phyloP scores from a whole-genome alignment of 2,888 invertebrate species.

The Cartodere bifasciata region DNA sequence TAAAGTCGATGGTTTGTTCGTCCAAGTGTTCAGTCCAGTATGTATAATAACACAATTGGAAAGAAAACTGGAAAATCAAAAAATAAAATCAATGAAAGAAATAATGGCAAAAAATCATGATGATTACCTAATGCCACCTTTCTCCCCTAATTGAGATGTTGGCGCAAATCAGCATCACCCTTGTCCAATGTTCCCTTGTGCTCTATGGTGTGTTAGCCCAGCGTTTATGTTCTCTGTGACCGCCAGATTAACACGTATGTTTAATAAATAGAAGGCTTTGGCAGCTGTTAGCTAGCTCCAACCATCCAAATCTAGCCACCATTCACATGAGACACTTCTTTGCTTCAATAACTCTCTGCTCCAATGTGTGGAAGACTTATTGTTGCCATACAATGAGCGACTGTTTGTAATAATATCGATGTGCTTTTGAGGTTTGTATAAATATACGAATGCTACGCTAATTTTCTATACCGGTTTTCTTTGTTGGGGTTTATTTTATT shows the following conservation, averaged over 20 bases:
- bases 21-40: no score
- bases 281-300: conserved; percentile 33
- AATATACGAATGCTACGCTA: conserved; percentile 21
- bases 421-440: conserved; percentile 34
- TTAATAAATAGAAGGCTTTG: conserved; percentile 38
- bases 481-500: conserved; percentile 7
- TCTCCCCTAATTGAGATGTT: conserved; percentile 13
- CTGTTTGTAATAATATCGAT: conserved; percentile 39
- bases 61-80: no score
- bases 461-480: conserved; percentile 13
- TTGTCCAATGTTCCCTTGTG: conserved; percentile 1
- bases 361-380: conserved; percentile 10
- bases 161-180: conserved; percentile 11
- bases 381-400: conserved; percentile 28
- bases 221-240: conserved; percentile 13
- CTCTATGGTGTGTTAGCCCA: conserved; percentile 10
- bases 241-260: conserved; percentile 38
- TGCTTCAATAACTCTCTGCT: conserved; percentile 17
- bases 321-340: no score
- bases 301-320: conserved; percentile 23
- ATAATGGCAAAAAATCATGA: no score
- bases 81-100: no score
- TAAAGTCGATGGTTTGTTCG: no score
- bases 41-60: no score
- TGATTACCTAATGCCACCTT: no score